These are phyloP conservation scores for Notothenia rossii DNA, from an alignment of 2,113 vertebrate genomes.

Conservation along the genomic window DNA sequence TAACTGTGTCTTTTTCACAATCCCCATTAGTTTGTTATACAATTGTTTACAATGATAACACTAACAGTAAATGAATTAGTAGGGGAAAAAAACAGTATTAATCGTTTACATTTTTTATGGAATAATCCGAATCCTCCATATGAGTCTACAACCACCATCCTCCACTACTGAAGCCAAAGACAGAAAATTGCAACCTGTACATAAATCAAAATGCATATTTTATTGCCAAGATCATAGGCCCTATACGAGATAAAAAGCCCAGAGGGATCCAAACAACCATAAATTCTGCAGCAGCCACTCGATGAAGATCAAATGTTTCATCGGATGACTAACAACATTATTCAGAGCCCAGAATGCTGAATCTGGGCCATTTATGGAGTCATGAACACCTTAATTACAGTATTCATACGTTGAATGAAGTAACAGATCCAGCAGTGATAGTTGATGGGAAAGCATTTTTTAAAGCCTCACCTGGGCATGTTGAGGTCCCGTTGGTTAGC, in stretches of 20 bases:
- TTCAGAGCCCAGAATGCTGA: slow-evolving; percentile 55
- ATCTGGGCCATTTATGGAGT: slow-evolving; percentile 64
- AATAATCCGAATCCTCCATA: neutral
- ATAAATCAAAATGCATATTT: slow-evolving; percentile 39
- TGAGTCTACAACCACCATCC: slow-evolving; percentile 18
- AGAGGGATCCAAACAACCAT: slow-evolving; percentile 41
- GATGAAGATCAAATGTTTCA: slow-evolving; percentile 58
- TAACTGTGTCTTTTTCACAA: too few relatives aligned
- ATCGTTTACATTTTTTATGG: neutral
- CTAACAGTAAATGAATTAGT: neutral
- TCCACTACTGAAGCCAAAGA: slow-evolving; percentile 2
- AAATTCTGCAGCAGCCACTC: slow-evolving; percentile 42
- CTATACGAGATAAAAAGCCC: slow-evolving; percentile 30
- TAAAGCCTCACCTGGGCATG: slow-evolving; percentile 87
- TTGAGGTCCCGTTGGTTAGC: slow-evolving; percentile 90
- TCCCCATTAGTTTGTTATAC: neutral
- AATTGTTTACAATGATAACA: neutral
- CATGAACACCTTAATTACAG: slow-evolving; percentile 53
- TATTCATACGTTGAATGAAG: slow-evolving; percentile 19
- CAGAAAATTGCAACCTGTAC: slow-evolving; percentile 17
- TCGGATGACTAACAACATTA: slow-evolving; percentile 65
- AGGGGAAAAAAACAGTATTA: neutral
- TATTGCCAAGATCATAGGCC: slow-evolving; percentile 19
- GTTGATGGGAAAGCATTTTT: neutral
- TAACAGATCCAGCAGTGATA: slow-evolving; percentile 2